Conservation (phyloP, 2,888 invertebrate genomes). For the Caenorhabditis sulstoni region DNA sequence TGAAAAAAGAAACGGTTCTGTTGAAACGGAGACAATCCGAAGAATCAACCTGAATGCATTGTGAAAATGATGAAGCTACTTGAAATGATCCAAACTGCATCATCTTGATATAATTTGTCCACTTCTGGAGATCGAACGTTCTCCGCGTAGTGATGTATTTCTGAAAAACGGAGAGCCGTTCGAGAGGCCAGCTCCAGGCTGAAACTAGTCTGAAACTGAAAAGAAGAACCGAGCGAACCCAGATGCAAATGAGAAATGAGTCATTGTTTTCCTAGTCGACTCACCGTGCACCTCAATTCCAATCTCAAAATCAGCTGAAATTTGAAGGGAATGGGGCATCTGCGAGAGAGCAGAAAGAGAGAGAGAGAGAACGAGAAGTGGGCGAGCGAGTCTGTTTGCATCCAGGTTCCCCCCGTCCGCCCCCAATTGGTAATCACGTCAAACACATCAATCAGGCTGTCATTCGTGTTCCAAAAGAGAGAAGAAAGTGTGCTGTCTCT, state of each 20-base stretch:
- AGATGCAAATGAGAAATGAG: constrained; percentile 6
- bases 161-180: constrained; percentile 52
- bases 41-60: constrained; percentile 75
- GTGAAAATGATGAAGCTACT: constrained; percentile 78
- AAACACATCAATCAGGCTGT: constrained; percentile 53
- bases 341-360: constrained; percentile 1
- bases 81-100: constrained; percentile 78
- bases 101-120: constrained; percentile 75
- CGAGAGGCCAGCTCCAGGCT: background rate
- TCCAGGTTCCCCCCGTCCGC: constrained; percentile 2
- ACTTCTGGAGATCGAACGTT: constrained; percentile 57
- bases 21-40: background rate
- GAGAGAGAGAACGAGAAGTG: constrained; percentile 2
- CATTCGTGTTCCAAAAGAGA: constrained; percentile 7
- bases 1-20: constrained; percentile 47
- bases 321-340: constrained; percentile 9
- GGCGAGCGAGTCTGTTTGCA: constrained; percentile 5
- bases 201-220: background rate
- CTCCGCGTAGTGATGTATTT: constrained; percentile 70
- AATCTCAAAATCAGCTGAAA: constrained; percentile 18
- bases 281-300: constrained; percentile 37
- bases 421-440: constrained; percentile 37
- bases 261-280: constrained; percentile 9
- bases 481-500: background rate
- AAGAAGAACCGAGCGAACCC: constrained; percentile 4